Evolutionary conservation across 2,797 vertebrate species (phyloP).

Genomic region (Prionace glauca): DNA sequence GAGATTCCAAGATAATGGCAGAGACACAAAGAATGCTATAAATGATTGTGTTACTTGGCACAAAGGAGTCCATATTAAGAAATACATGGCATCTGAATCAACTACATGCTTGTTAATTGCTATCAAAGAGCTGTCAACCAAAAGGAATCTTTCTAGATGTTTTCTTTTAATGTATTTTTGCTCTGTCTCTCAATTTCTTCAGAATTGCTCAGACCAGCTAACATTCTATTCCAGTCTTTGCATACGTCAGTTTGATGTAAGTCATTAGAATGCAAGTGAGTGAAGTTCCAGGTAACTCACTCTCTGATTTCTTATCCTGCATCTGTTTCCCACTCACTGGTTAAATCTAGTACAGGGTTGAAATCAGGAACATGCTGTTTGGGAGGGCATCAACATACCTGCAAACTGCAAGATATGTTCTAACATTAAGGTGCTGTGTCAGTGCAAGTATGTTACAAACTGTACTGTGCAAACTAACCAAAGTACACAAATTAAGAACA

Average conservation of each 20-base stretch:
- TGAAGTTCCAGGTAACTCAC: neutral
- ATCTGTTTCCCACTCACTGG: neutral
- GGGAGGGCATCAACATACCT: neutral
- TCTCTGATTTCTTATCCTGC: neutral
- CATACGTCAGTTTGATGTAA: neutral
- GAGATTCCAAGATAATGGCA: slow-evolving; percentile 29
- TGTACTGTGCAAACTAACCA: neutral
- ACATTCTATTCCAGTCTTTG: neutral
- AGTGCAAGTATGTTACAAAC: neutral
- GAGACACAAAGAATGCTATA: slow-evolving; percentile 30
- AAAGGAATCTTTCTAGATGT: too few species aligned
- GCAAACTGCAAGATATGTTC: neutral
- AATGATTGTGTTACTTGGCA: slow-evolving; percentile 31
- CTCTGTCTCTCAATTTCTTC: neutral
- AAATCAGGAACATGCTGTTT: neutral
- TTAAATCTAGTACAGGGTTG: neutral
- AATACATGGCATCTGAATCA: slow-evolving; percentile 26
- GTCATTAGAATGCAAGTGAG: neutral
- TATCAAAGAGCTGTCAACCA: neutral
- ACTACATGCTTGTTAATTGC: slow-evolving; percentile 33
- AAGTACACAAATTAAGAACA: neutral
- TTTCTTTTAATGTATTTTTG: slow-evolving; percentile 10
- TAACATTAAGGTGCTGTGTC: neutral
- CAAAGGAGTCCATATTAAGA: neutral
- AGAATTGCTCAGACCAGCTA: neutral